Percentiles rank a stretch among this genome's conserved stretches.
Evolutionary conservation across 2,888 invertebrate species (phyloP).

Genomic region (Graphium colonna): DNA sequence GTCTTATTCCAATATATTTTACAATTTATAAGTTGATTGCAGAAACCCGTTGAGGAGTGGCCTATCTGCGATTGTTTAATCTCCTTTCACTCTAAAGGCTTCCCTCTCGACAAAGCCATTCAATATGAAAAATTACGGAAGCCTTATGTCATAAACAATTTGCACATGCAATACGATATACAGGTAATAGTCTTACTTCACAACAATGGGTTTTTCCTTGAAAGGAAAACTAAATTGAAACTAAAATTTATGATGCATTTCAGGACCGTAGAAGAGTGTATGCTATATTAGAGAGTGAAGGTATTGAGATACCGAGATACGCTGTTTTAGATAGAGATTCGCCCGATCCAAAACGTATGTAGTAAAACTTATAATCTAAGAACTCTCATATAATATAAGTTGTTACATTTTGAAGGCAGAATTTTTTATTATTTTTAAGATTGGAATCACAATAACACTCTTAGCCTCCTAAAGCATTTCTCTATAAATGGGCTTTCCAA

Average conservation of each 20-base stretch:
- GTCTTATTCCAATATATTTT: background rate
- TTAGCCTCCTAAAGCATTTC: no score
- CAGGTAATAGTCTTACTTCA: conserved; percentile 80
- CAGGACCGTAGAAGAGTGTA: conserved; percentile 96
- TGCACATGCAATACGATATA: conserved; percentile 98
- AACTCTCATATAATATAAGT: conserved; percentile 31
- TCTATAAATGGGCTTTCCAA: no score
- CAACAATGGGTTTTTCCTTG: background rate
- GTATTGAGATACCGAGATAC: conserved; percentile 98
- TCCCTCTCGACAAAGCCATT: conserved; percentile 98
- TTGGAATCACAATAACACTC: no score
- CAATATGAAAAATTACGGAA: conserved; percentile 95
- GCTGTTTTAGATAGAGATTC: conserved; percentile 97
- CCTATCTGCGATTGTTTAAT: conserved; percentile 98
- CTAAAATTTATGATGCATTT: conserved; percentile 27
- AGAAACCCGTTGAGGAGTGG: conserved; percentile 98
- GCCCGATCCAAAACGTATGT: conserved; percentile 91
- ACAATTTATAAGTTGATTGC: conserved; percentile 34
- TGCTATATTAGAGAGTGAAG: conserved; percentile 94
- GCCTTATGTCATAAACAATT: conserved; percentile 98
- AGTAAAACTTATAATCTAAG: background rate
- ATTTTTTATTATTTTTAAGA: no score
- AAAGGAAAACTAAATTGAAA: background rate
- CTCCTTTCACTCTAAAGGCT: conserved; percentile 98
- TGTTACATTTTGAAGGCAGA: conserved; percentile 48